Evolutionary conservation across 2,113 vertebrate species (phyloP), one percentile per base, ranked within the genome.

Genomic region (Steatornis caripensis): DNA sequence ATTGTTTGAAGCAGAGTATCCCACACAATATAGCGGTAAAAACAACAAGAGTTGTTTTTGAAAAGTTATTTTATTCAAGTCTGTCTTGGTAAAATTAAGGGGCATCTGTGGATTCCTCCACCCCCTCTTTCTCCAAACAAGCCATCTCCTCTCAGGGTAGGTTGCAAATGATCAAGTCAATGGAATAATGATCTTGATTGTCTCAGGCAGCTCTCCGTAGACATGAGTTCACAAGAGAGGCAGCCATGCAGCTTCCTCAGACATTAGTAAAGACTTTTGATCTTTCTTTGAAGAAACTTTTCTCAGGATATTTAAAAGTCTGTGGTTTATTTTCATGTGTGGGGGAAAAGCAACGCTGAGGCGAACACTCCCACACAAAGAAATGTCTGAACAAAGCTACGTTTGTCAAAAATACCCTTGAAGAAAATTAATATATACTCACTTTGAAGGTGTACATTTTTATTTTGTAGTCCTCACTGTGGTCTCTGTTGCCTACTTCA

Each of bases 271-370:
- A 87, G 34, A 95, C 72, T 91, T 98, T 96, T 97, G 95, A 97
- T 97, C 95, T 97, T 85, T 48, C 93, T 95, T 96, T 97, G 95
- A 97, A 96, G 93, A 91, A 92, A 51, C 49, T 88, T 93, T 96
- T 97, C 96, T 94, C 97, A 97, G 87, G 84, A 90, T 97, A 96
- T 93, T 96, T 94, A 96, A 85, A 94, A 93, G 90, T 11, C 48
- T 97, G 89, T 94, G 95, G 95, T 94, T 97, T 94, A 93, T 93
- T 94, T 96, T 91, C 87, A 90, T 90, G 78, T 95, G 81, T 75
- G 75, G 78, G 72, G 66, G 66, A 90, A 96, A 90, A 82, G 77
- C 54, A 87, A 93, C 2, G 3, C 45, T 78, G 71, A 88, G 81
- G 61, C 15, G 16, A 93, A 96, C 71, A 77, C 85, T 92, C 95